These are phyloP conservation scores for Lochmaea capreae DNA, from an alignment of 2,888 invertebrate species.

Conservation along the genomic window DNA sequence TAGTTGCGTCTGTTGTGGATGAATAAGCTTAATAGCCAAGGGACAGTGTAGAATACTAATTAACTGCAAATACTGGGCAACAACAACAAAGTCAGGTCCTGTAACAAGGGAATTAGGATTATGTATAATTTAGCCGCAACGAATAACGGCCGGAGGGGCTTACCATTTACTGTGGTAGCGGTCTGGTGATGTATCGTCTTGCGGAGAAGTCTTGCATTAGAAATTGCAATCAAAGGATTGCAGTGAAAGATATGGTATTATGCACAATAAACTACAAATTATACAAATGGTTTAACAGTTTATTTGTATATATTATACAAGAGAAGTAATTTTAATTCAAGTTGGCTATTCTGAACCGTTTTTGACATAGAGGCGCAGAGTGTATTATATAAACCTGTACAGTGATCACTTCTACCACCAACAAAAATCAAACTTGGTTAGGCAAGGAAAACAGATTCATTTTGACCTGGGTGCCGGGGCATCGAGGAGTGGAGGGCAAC, in stretches of 20 bases:
- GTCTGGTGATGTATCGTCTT: constrained; percentile 37
- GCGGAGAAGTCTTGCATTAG: constrained; percentile 32
- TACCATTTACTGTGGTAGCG: constrained; percentile 35
- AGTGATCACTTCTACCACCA: too few relatives aligned
- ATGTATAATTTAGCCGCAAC: constrained; percentile 41
- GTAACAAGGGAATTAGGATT: constrained; percentile 41
- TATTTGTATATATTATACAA: neutral
- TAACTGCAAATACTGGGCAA: constrained; percentile 37
- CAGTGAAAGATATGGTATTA: constrained; percentile 17
- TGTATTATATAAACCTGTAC: too few relatives aligned
- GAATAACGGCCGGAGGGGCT: constrained; percentile 34
- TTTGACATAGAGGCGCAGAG: neutral
- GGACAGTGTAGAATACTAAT: constrained; percentile 48
- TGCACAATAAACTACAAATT: neutral
- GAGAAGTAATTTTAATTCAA: too few relatives aligned
- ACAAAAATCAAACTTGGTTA: too few relatives aligned
- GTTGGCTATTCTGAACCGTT: neutral
- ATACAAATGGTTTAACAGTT: neutral
- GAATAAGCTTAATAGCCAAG: constrained; percentile 49
- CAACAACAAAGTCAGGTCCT: constrained; percentile 37
- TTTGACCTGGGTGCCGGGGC: too few relatives aligned
- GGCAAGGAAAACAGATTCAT: too few relatives aligned
- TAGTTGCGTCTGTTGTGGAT: constrained; percentile 42
- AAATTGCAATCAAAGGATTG: constrained; percentile 28
- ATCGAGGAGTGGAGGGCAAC: too few relatives aligned